Evolutionary conservation across 2,888 invertebrate species (phyloP).

Genomic region (Opisthograptis luteolata): DNA sequence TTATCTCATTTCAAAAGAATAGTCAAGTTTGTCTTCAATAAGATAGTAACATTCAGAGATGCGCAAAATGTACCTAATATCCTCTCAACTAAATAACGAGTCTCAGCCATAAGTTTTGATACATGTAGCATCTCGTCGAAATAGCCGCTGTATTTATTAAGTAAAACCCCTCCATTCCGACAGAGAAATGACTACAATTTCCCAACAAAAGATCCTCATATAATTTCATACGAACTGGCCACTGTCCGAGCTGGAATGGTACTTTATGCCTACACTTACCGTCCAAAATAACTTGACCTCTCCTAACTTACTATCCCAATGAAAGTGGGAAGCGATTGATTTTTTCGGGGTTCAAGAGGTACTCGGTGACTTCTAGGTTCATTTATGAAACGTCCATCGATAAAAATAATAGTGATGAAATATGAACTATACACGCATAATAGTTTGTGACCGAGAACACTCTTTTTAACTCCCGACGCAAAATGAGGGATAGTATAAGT

Average conservation of each 20-base stretch:
- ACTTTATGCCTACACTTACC: conserved; percentile 40
- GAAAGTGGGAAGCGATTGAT: conserved; percentile 2
- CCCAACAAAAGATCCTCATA: conserved; percentile 50
- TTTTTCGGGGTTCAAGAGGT: conserved; percentile 6
- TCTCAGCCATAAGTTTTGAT: conserved; percentile 22
- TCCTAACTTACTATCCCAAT: conserved; percentile 9
- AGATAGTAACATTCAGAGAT: too few species aligned
- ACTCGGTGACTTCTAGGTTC: conserved; percentile 5
- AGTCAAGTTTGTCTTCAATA: background rate
- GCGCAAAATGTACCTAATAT: background rate
- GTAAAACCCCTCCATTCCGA: conserved; percentile 26
- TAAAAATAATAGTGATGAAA: conserved; percentile 47
- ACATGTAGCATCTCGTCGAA: conserved; percentile 28
- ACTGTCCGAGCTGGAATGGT: conserved; percentile 36
- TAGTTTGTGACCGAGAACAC: too few species aligned
- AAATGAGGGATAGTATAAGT: too few species aligned
- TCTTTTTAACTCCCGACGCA: too few species aligned
- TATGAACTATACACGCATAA: conserved; percentile 31
- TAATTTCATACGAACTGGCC: conserved; percentile 48
- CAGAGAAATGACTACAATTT: conserved; percentile 51
- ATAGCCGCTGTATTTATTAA: conserved; percentile 10
- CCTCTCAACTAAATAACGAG: background rate
- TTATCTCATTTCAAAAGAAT: background rate
- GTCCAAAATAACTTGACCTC: conserved; percentile 40
- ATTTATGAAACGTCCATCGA: conserved; percentile 41